Base-by-base conservation (phyloP, 2,888 invertebrate species). In the Drosophila falleni region DNA sequence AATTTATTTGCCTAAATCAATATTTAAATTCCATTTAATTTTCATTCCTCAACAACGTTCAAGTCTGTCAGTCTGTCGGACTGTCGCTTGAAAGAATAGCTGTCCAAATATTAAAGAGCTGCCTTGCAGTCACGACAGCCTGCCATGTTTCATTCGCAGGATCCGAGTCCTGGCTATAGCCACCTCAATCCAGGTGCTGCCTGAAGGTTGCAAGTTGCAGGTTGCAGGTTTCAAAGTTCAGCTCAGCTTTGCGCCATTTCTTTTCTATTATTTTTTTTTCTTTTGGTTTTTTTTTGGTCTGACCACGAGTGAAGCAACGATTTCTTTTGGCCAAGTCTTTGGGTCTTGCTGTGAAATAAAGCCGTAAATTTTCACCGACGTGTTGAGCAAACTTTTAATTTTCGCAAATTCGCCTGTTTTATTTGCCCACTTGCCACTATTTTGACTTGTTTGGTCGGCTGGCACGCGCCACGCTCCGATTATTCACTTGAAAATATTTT, bases 311-410 rank as follows among this genome's bases (percentile, higher is more conserved):
- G 31, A 42, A 31, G 41, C 46, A 63, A 55, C 50, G 61, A 54
- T 44, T 42, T 56, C 37, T 33, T 16, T 62, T 46, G 37, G 54
- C 61, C 59, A 42, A 47, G 62, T 74, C 53, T 42, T 42, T 1
- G 31, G 33, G 54, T 39, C 54, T 33, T 42, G 59, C 61, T 58
- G 41, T 50, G 66, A 71, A 75, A 71, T 71, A 67, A 65, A 68
- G 65, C 69, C 76, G 73, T 79, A 71, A 73, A 80, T 81, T 79
- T 76, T 29, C 26, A 50, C 33, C 54, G 74, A 81, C 82, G 74
- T 82, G 82, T 81, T 82, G 76, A 71, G 70, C 71, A 79, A 81
- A 81, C 62, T 81, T 81, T 81, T 82, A 82, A 81, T 81, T 82
- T 80, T 76, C 58, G 59, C 61, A 69, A 82, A 82, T 71, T 82